phyloP scores from a whole-genome alignment of 1,140 invertebrate species.

The Drosophila navojoa region DNA sequence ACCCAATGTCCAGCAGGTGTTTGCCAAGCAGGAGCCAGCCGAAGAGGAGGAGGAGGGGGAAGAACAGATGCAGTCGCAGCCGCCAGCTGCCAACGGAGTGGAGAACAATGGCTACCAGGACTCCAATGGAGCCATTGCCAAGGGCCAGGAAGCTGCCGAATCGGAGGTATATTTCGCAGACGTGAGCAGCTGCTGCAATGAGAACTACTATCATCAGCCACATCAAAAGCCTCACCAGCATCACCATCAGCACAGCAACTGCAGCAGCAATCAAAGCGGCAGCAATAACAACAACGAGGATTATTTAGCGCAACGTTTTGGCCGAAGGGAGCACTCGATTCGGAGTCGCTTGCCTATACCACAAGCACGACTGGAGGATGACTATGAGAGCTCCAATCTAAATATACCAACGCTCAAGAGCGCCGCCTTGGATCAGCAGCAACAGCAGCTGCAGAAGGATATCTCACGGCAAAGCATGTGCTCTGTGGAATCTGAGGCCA shows the following conservation, averaged over 20 bases:
- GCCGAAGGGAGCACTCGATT: constrained; percentile 86
- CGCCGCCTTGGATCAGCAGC: constrained; percentile 57
- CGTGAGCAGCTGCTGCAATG: constrained; percentile 92
- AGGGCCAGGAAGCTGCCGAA: constrained; percentile 85
- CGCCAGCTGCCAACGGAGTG: constrained; percentile 51
- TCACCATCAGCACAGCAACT: constrained; percentile 71
- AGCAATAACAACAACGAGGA: constrained; percentile 84
- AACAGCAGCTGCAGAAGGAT: constrained; percentile 84
- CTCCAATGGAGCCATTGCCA: constrained; percentile 67
- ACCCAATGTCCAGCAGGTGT: constrained; percentile 84
- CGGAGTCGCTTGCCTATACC: constrained; percentile 86
- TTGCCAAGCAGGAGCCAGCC: constrained; percentile 60
- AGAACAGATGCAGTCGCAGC: constrained; percentile 32
- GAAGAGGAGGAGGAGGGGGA: constrained; percentile 13
- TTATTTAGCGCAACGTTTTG: constrained; percentile 85
- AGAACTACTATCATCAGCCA: constrained; percentile 81
- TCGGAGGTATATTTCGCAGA: constrained; percentile 94
- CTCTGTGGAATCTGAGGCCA: constrained; percentile 81
- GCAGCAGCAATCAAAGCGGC: constrained; percentile 62
- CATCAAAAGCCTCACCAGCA: constrained; percentile 60
- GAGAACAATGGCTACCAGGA: constrained; percentile 81
- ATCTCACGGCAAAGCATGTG: constrained; percentile 85
- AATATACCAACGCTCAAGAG: constrained; percentile 64
- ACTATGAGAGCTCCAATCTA: constrained; percentile 73
- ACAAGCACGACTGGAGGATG: constrained; percentile 82